Percentiles rank a stretch among this genome's conserved stretches.
Evolutionary conservation across 2,888 invertebrate genomes (phyloP).

Genomic region (Osmoderma eremita): DNA sequence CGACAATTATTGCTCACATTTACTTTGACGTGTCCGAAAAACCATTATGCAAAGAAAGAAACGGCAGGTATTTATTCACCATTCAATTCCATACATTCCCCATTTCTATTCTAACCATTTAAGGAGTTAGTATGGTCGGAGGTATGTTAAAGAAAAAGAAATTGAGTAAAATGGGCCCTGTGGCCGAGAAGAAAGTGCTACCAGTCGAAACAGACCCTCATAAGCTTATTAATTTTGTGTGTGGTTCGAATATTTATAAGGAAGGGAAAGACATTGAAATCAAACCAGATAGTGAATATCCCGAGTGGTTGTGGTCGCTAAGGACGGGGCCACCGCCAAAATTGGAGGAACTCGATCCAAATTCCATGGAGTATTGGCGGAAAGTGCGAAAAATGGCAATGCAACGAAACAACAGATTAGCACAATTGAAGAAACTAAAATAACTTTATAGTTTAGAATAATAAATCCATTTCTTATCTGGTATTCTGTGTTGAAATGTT

Average conservation of each 20-base stretch:
- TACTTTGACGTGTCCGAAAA: slow-evolving; percentile 25
- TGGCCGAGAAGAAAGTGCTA: slow-evolving; percentile 76
- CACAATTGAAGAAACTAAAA: slow-evolving; percentile 69
- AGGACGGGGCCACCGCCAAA: slow-evolving; percentile 71
- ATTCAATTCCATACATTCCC: slow-evolving; percentile 4
- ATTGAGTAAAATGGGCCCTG: slow-evolving; percentile 69
- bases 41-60: slow-evolving; percentile 46
- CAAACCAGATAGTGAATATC: slow-evolving; percentile 85
- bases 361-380: slow-evolving; percentile 84
- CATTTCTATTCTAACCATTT: slow-evolving; percentile 33
- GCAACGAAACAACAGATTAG: slow-evolving; percentile 71
- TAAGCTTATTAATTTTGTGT: slow-evolving; percentile 79
- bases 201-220: slow-evolving; percentile 87
- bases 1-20: slow-evolving; percentile 23
- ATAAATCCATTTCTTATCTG: slow-evolving; percentile 1
- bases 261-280: slow-evolving; percentile 83
- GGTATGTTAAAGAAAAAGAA: slow-evolving; percentile 69
- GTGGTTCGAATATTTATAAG: slow-evolving; percentile 85
- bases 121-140: slow-evolving; percentile 61
- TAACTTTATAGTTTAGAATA: slow-evolving; percentile 5
- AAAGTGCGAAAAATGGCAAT: slow-evolving; percentile 74
- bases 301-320: slow-evolving; percentile 90
- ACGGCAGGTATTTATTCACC: slow-evolving; percentile 39
- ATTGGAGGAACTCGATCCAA: slow-evolving; percentile 81
- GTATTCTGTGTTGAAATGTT: background rate